Evolutionary conservation across 2,113 vertebrate genomes (phyloP), one percentile per base, ranked within the genome.

Genomic region (Coturnix japonica): DNA sequence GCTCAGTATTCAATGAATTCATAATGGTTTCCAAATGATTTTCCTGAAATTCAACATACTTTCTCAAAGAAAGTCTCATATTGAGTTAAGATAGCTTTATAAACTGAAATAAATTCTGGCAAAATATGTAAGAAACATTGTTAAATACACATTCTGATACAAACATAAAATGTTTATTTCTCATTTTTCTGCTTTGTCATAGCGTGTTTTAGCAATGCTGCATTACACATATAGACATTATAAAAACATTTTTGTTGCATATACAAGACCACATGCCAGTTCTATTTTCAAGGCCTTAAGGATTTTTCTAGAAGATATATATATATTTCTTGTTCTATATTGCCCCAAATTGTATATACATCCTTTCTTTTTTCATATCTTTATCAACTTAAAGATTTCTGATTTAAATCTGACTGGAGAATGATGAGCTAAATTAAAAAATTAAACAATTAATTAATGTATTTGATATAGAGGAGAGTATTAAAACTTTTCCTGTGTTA

Each of bases 1-100:
- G 69, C 23, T 91, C 71, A 64, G 30, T 64, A 44, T 89, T 91
- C 67, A 91, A 72, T 22, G 30, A 22, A 79, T 85, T 43, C 25
- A 61, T 84, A 95, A 94, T 44, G 26, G 3, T 65, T 95, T 96
- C 81, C 94, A 94, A 96, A 93, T 82, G 57, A 53, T 57, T 89
- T 69, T n/a, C 10, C 15, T 7, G 51, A 78, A 85, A 37, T 3
- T 44, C 14, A 84, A 46, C 23, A 30, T 43, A n/a, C 1, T 81
- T 85, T 75, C 63, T 81, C n/a, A 54, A 14, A 54, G 2, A 51
- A 85, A 43, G 6, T 64, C 25, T 70, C 51, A 28, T 18, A 60
- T 35, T 73, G 18, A 88, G 22, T 78, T 57, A 64, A 72, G 31
- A 71, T n/a, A 79, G 65, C 6, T 44, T 69, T 53, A 61, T 35